Conservation (phyloP, 2,113 vertebrate genomes). For the Paratilapia polleni region DNA sequence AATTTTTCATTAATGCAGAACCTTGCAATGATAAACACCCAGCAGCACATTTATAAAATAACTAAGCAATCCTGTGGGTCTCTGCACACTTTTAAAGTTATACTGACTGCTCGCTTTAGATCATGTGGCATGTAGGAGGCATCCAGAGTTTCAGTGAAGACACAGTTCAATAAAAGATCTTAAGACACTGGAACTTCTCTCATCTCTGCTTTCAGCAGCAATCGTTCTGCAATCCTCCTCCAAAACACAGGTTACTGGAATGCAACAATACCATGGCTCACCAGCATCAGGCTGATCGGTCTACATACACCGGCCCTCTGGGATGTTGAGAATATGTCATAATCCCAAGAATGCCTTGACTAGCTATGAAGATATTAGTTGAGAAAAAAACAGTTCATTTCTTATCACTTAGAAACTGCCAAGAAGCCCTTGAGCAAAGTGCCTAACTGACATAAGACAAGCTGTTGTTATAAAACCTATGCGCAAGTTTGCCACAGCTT, state of each 20-base stretch:
- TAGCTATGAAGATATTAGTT: not conserved
- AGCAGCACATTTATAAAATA: not conserved
- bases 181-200: not conserved
- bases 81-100: not conserved
- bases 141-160: not conserved
- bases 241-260: not conserved
- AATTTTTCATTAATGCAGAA: not conserved
- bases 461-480: not conserved
- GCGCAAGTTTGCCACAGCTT: not conserved
- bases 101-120: not conserved
- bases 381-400: not conserved
- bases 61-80: not conserved
- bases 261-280: not conserved
- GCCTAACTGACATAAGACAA: not conserved
- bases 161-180: not conserved
- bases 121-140: not conserved
- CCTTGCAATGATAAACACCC: not conserved
- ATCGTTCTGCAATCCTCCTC: not conserved
- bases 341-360: not conserved
- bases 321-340: not conserved
- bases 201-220: not conserved
- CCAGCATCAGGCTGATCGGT: not conserved
- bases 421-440: not conserved
- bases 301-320: not conserved
- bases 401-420: no score